Base-by-base conservation (phyloP, 37 sponge, comb jelly and placozoan species). In the Beroe forskalii region DNA sequence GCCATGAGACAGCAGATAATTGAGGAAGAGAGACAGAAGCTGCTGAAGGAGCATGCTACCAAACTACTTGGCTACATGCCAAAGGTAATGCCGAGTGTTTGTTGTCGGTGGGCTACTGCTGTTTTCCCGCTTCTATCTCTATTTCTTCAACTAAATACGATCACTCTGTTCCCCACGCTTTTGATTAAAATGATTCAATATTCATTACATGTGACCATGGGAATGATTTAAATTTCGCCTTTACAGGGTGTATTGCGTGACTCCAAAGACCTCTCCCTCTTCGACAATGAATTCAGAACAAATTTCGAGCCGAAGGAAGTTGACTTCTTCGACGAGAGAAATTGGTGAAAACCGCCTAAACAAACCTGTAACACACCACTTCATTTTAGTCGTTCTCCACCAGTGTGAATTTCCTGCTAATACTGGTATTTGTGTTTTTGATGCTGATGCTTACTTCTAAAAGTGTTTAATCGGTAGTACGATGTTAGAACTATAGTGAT, bases 21-120 rank as follows among this genome's bases (percentile, higher is more conserved):
- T 38, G 98, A 97, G 89, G 94, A 97, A 76, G 98, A 97, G 91
- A 92, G 98, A 62, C 96, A 95, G 94, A 93, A 93, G 28, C 91
- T 97, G 42, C 94, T 97, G 60, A 31, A 61, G 36, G 98, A 97
- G 62, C 98, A 97, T 67, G 98, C 98, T 14, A 62, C 95, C 41
- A 94, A 95, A 62, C 90, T 97, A 14, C 91, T 97, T 3, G 98
- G 98, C 0, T 96, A 95, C 67, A 91, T 97, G 31, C 98, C 98
- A 23, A 97, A 95, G 92, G 97, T 67, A 67, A 23, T 25, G 30
- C 22, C 20, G n/a, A n/a, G n/a, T n/a, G 14, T 80, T 23, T 28
- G 17, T 27, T 12, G 31, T 67, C n/a, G n/a, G n/a, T n/a, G 20
- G 61, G 19, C 69, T 9, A 12, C 28, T 67, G 14, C 12, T 25